Base-by-base conservation (phyloP, 2,113 vertebrate species). In the Galeopterus variegatus region DNA sequence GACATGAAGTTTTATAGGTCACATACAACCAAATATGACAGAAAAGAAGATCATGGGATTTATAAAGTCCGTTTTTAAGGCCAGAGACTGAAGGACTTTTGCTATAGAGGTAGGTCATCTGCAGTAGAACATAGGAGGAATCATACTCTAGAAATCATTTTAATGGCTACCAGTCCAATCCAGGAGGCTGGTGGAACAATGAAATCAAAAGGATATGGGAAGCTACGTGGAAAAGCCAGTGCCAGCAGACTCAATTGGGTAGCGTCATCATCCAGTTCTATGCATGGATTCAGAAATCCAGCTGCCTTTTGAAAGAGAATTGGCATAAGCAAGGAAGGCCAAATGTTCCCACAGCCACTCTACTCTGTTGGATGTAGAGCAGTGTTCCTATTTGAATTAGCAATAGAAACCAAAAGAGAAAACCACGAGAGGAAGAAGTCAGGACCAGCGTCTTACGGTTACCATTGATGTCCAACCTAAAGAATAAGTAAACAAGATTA, bases 401-500 rank as follows among this genome's bases (percentile, higher is more conserved):
- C 11, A 89, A 28, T 3, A 90, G 48, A 91, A 92, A 86, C 8
- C 9, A 41, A 75, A 93, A 79, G 52, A 81, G 36, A 89, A 94
- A 88, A 60, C 50, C 50, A 60, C 70, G 33, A 65, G 6, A 85
- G 31, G 6, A 64, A 83, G 62, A 95, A 93, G 52, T 12, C 50
- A 91, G 23, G 41, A 69, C 21, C 18, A 82, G 85, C 7, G 60
- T 79, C 28, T 65, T 67, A 36, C 2, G 6, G 19, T 83, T 45
- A 69, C 26, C 45, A 50, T 0, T 64, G 72, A 88, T n/a, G 33
- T 17, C 5, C 76, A 88, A 48, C 21, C 41, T 88, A 73, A 86
- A 94, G 41, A 81, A 79, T 50, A 90, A 76, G 18, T 12, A 84
- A 79, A 70, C 8, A 93, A 23, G 26, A 92, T 73, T 33, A 93